These are phyloP conservation scores for Medauroidea extradentata DNA, from an alignment of 1,140 invertebrate genomes.

Conservation along the genomic window DNA sequence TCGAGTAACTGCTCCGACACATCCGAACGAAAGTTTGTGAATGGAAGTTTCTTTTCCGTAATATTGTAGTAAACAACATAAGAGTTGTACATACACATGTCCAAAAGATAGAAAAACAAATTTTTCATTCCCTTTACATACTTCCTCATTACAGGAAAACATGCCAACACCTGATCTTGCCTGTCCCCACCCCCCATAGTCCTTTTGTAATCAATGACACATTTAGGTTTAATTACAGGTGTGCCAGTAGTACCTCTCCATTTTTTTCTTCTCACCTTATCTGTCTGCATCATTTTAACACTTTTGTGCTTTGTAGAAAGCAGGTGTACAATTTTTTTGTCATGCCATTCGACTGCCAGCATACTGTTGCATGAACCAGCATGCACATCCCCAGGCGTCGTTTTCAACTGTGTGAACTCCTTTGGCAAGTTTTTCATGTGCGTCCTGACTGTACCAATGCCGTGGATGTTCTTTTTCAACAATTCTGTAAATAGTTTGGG, in stretches of 20 bases:
- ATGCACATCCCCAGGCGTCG: slow-evolving; percentile 4
- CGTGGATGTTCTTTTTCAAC: slow-evolving; percentile 14
- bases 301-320: no score
- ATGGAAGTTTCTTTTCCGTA: slow-evolving; percentile 10
- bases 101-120: slow-evolving; percentile 19
- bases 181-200: slow-evolving; percentile 11
- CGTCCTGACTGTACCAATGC: slow-evolving; percentile 18
- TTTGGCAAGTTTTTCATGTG: slow-evolving; percentile 24
- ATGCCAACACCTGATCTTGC: slow-evolving; percentile 14
- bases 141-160: slow-evolving; percentile 21
- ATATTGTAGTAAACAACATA: slow-evolving; percentile 14
- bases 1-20: slow-evolving; percentile 11
- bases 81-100: slow-evolving; percentile 14
- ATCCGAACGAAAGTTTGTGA: slow-evolving; percentile 14
- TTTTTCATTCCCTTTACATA: slow-evolving; percentile 17
- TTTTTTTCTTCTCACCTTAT: no score
- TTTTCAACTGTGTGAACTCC: slow-evolving; percentile 13
- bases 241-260: no score
- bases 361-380: slow-evolving; percentile 11
- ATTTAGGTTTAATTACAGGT: no score
- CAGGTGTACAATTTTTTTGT: slow-evolving; percentile 20
- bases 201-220: slow-evolving; percentile 18
- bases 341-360: slow-evolving; percentile 18
- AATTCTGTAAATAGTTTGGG: no score
- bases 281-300: no score